phyloP scores from a whole-genome alignment of 1,140 invertebrate species.

The Acromyrmex charruanus region DNA sequence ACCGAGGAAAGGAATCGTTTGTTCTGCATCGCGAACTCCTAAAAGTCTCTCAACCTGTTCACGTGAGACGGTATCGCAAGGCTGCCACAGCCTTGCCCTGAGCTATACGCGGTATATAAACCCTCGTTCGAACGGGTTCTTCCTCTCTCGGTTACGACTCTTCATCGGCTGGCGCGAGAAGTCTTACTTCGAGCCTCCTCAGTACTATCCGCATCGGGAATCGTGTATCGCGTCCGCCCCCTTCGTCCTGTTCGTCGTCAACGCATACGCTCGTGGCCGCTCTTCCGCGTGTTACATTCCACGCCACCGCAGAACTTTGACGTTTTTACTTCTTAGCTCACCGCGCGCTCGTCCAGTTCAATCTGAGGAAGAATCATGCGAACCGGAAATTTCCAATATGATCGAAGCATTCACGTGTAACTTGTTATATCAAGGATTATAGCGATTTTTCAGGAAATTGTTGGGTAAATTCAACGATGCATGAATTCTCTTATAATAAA shows the following conservation, averaged over 20 bases:
- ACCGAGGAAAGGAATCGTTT: slow-evolving; percentile 73
- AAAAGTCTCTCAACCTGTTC: slow-evolving; percentile 74
- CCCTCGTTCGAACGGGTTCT: slow-evolving; percentile 77
- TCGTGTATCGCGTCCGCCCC: slow-evolving; percentile 63
- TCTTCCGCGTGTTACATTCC: slow-evolving; percentile 56
- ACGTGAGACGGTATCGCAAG: slow-evolving; percentile 79
- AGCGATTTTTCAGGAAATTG: not conserved
- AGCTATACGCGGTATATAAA: slow-evolving; percentile 79
- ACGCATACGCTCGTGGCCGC: slow-evolving; percentile 31
- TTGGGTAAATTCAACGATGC: not conserved
- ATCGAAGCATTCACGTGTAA: slow-evolving; percentile 32
- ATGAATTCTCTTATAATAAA: not conserved
- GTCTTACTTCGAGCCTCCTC: slow-evolving; percentile 71
- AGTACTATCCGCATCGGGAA: slow-evolving; percentile 70
- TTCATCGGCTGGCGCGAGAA: slow-evolving; percentile 70
- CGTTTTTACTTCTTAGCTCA: slow-evolving; percentile 32
- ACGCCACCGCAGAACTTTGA: slow-evolving; percentile 42
- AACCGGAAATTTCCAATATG: slow-evolving; percentile 39
- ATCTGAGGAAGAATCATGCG: slow-evolving; percentile 45
- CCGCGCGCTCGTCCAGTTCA: slow-evolving; percentile 40
- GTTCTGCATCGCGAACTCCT: slow-evolving; percentile 77
- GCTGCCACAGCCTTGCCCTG: slow-evolving; percentile 74
- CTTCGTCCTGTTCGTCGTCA: slow-evolving; percentile 65
- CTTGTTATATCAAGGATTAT: slow-evolving; percentile 17
- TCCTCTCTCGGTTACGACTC: slow-evolving; percentile 71